Evolutionary conservation across 2,113 vertebrate genomes (phyloP), one percentile per base, ranked within the genome.

Genomic region (Noctilio leporinus): DNA sequence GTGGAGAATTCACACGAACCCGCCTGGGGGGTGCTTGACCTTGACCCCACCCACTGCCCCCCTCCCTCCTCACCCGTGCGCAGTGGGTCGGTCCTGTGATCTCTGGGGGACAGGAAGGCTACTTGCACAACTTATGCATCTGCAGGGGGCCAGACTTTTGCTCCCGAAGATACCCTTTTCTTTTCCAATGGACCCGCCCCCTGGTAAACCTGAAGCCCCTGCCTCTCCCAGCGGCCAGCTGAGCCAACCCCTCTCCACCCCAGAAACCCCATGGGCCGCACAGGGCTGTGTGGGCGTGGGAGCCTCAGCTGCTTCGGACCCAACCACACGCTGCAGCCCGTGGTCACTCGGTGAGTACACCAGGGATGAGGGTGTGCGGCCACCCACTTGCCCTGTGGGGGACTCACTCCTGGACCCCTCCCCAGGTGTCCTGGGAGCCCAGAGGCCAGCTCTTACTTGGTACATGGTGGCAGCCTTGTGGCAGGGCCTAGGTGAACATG

Each of bases 251-350:
- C 5, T 89, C 47, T 24, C 11, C 72, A 40, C 94, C 38, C 26
- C 89, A 99, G 99, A 97, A 99, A 99, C 97, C 99, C 99, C 77
- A 98, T 95, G 98, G 99, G 99, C 82, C 98, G 99, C 96, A 99
- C 99, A 0, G 99, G 99, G 2, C 97, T 99, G 87, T 97, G 73
- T 2, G 99, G 99, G 78, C 98, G 97, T 0, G 99, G 99, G 17
- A 98, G 97, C 83, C 98, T 99, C 62, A 94, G 96, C 78, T 96
- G 78, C 93, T 99, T 99, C 1, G 99, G 99, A 17, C 99, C 99
- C 91, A 99, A 99, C 96, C 98, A 98, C 30, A 98, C 98, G 1
- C 83, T 99, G 62, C 99, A 99, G 45, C 98, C 99, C 0, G 89
- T 99, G 1, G 96, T 99, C 47, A 99, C 99, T 55, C 98, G 99